phyloP scores from a whole-genome alignment of 2,797 vertebrate genomes.

The Lacerta viridis region DNA sequence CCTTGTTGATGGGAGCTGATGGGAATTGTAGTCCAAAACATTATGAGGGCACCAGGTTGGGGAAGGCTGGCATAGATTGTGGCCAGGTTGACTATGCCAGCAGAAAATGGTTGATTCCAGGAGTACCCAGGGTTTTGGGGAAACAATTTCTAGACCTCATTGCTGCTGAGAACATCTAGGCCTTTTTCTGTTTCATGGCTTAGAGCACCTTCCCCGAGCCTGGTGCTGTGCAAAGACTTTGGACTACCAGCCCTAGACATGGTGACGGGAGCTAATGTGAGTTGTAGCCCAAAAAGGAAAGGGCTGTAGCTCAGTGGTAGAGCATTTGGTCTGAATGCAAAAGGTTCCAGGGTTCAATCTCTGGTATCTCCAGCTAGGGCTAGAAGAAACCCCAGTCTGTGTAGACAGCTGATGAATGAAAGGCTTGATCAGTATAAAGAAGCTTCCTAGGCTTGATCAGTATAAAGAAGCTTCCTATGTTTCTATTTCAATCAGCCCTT shows the following conservation, averaged over 20 bases:
- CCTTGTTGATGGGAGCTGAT: no score
- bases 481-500: no score
- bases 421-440: not conserved
- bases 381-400: no score
- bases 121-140: not conserved
- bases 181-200: no score
- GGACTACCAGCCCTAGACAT: not conserved
- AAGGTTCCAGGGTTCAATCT: no score
- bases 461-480: not conserved
- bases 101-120: not conserved
- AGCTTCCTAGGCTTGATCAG: not conserved
- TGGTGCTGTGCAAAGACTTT: not conserved
- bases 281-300: not conserved
- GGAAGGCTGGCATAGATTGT: not conserved
- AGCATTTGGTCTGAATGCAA: no score
- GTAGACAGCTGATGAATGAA: no score
- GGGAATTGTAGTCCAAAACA: no score
- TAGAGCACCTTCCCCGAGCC: not conserved
- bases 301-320: not conserved
- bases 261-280: not conserved
- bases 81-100: not conserved
- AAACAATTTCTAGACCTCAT: not conserved
- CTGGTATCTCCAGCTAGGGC: no score
- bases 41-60: no score
- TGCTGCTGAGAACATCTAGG: no score